Conservation (phyloP, 2,797 vertebrate species). For the Capromys pilorides region DNA sequence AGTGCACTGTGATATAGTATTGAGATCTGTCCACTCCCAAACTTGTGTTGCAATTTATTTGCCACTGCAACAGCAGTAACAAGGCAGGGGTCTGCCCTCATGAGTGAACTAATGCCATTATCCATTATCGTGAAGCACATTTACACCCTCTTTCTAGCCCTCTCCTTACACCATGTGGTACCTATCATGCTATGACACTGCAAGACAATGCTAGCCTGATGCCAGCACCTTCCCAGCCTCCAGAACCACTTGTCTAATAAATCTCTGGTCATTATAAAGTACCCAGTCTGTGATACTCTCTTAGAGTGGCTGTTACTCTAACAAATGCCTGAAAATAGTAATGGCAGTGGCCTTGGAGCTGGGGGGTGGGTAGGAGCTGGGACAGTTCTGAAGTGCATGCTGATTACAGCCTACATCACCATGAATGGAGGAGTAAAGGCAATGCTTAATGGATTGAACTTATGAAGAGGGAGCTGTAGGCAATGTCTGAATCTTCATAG, state of each 20-base stretch:
- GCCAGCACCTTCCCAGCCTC: background rate
- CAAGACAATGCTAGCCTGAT: background rate
- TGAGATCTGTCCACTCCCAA: background rate
- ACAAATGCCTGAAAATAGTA: background rate
- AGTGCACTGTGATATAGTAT: background rate
- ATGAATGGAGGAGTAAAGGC: background rate
- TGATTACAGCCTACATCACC: background rate
- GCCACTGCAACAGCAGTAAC: background rate
- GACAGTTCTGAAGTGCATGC: background rate
- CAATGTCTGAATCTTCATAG: background rate
- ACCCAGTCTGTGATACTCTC: background rate
- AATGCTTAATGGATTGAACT: background rate
- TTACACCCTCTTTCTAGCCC: background rate
- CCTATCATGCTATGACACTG: background rate
- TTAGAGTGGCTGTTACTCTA: background rate
- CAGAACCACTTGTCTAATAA: background rate
- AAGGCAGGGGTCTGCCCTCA: background rate
- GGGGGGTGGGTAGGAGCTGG: background rate
- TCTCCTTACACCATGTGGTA: background rate
- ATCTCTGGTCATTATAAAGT: background rate
- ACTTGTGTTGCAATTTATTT: background rate
- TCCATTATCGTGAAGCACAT: background rate
- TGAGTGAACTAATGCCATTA: background rate
- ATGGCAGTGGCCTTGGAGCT: background rate
- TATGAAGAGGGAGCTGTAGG: background rate